phyloP scores from a whole-genome alignment of 2,888 invertebrate genomes.

The Rhingia campestris region DNA sequence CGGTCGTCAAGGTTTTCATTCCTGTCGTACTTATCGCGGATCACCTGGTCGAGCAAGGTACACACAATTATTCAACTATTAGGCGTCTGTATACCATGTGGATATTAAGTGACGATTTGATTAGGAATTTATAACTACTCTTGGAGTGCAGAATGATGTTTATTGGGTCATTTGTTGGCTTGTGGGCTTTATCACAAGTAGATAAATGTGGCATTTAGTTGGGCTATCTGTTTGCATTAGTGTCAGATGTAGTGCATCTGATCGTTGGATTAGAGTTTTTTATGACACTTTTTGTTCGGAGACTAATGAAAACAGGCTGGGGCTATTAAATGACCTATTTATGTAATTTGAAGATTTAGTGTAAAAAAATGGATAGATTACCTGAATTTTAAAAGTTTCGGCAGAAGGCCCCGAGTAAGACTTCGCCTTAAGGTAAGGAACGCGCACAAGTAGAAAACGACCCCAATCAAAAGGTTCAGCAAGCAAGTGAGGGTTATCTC shows the following conservation, averaged over 20 bases:
- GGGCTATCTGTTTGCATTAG: conserved; percentile 5
- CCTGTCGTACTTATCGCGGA: conserved; percentile 49
- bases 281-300: background rate
- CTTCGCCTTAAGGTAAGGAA: too few species aligned
- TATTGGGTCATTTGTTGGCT: conserved; percentile 30
- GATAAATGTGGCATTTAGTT: conserved; percentile 38
- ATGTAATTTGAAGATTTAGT: too few species aligned
- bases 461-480: too few species aligned
- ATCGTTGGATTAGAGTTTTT: background rate
- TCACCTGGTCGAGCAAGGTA: conserved; percentile 43
- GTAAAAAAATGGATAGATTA: too few species aligned
- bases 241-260: background rate
- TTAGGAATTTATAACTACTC: conserved; percentile 42
- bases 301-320: background rate
- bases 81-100: conserved; percentile 29
- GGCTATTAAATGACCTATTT: background rate
- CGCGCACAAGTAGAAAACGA: too few species aligned
- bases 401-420: too few species aligned
- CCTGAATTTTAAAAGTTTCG: too few species aligned
- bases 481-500: too few species aligned
- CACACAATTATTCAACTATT: conserved; percentile 40
- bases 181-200: conserved; percentile 45
- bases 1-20: conserved; percentile 24
- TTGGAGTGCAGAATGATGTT: conserved; percentile 67
- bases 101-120: conserved; percentile 52